Base-by-base conservation (phyloP, 2,888 invertebrate species). In the Cetonia aurata region DNA sequence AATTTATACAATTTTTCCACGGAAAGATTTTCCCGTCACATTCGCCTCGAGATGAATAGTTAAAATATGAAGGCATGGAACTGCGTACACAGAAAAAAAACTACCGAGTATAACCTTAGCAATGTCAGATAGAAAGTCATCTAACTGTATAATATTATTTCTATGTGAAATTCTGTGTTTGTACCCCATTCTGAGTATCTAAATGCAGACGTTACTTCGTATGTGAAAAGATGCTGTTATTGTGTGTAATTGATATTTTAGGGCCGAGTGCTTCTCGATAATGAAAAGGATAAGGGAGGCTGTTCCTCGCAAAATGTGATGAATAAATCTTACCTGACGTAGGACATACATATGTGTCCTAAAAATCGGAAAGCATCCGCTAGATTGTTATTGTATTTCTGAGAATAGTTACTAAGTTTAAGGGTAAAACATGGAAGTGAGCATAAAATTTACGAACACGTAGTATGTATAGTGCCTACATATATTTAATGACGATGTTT, bases 211-310 rank as follows among this genome's bases (percentile, higher is more conserved):
- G 50, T 50, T 50, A 17, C 31, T 48, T 31, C 15, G 50, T 48
- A 9, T 62, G 62, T 50, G 37, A 50, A 50, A 62, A 50, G 33
- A 62, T 62, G 12, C 62, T 33, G 15, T 62, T 50, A 50, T 50
- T 62, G 62, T 62, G 62, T 62, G n/a, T 62, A 62, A 62, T 62
- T 62, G 62, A 50, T 50, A 50, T 50, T 33, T 50, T 50, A 50
- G 15, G 50, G 50, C 19, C 44, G 60, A 60, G 60, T 44, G 44
- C 19, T 25, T 15, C 13, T 46, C 33, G 6, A 60, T 60, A 60
- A 62, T 48, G 50, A 62, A 50, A n/a, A 33, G 50, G 50, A 50
- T 62, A 62, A 6, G 31, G 62, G 48, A 62, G 62, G 48, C 62
- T 37, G 62, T 13, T 13, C 19, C 62, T 48, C 50, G 37, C 31